Percentiles rank a stretch among this genome's conserved stretches.
phyloP scores from a whole-genome alignment of 2,888 invertebrate genomes.

The Gastracanthus pulcherrimus region DNA sequence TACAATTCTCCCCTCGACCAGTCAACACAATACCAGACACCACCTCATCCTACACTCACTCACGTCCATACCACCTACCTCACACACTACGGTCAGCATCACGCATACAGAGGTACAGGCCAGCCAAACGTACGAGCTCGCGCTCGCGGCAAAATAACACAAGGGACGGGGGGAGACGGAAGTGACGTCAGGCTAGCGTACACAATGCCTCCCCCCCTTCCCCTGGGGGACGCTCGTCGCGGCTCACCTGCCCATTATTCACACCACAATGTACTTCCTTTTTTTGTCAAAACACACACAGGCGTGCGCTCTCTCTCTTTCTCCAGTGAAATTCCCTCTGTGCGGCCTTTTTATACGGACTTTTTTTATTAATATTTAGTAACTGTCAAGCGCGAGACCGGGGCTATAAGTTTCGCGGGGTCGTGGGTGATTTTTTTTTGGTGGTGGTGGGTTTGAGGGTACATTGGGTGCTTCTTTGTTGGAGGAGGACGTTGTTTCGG shows the following conservation, averaged over 20 bases:
- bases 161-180: no score
- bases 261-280: conserved; percentile 71
- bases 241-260: conserved; percentile 65
- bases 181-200: conserved; percentile 52
- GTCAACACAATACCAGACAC: not conserved
- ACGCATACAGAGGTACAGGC: not conserved
- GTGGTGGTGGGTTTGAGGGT: not conserved
- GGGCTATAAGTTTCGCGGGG: not conserved
- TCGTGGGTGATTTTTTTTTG: not conserved
- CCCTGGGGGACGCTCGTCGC: conserved; percentile 35
- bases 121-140: not conserved
- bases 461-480: not conserved
- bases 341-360: not conserved
- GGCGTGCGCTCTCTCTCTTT: no score
- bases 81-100: not conserved
- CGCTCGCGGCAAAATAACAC: conserved; percentile 50
- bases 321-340: not conserved
- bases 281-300: conserved; percentile 58
- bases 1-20: not conserved
- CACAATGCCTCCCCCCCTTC: conserved; percentile 39
- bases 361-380: conserved; percentile 45
- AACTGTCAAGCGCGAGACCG: conserved; percentile 11
- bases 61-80: not conserved
- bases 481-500: not conserved
- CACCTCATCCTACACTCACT: not conserved